Evolutionary conservation across 1,140 invertebrate species (phyloP), one percentile per base, ranked within the genome.

Genomic region (Heliothis subflexa): DNA sequence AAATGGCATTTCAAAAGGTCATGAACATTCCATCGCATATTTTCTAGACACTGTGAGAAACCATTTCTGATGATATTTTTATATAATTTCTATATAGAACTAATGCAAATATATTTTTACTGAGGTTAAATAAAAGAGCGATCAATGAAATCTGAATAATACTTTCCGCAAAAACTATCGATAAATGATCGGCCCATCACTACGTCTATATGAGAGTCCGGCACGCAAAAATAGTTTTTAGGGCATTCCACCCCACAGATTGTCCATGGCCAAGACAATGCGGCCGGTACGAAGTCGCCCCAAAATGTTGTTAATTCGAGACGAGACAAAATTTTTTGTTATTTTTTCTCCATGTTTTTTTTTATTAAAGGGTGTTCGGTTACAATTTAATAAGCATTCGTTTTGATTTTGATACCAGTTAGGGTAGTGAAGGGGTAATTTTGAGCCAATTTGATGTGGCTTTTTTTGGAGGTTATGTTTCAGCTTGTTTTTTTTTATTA

Each of bases 351-450:
- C 64, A 62, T 76, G 55, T 84, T 85, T 87, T 86, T 84, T 81
- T 55, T 55, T 77, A 76, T 72, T 72, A 79, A 81, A 84, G 82
- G 83, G 90, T 83, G 83, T 91, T 85, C 82, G 82, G 90, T 91
- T 89, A 79, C 88, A 81, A 85, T 91, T 90, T 91, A 88, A 93
- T 91, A 84, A 87, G 86, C 76, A 85, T 88, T 85, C 79, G 83
- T 86, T 86, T 79, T 83, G 81, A 87, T 81, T 33, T 78, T 84
- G 81, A 87, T 81, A 33, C 72, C 71, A 80, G 62, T 79, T 78
- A 82, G 75, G 75, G 52, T 72, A 78, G 78, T 66, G 47, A 80
- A 87, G 83, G 85, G 85, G 80, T 83, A 86, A 84, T 87, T 86
- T 89, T 80, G 78, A 82, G 85, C 89, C 78, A 47, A 55, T 68